phyloP scores from a whole-genome alignment of 2,888 invertebrate genomes.

The Macrosiphum euphorbiae region DNA sequence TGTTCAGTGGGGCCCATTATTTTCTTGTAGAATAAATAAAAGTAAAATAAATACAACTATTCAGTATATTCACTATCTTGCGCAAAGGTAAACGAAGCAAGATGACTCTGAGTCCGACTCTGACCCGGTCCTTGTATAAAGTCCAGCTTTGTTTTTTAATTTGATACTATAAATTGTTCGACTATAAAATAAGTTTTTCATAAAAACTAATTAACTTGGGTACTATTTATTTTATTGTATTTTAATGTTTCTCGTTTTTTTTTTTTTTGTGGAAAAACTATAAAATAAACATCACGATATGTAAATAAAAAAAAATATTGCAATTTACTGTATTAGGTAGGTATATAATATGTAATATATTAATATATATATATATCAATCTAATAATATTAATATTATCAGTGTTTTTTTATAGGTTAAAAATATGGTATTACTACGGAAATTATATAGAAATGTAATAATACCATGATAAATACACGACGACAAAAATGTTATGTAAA shows the following conservation, averaged over 20 bases:
- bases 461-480: neutral
- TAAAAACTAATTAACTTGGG: neutral
- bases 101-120: neutral
- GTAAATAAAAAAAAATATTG: neutral
- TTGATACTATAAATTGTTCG: neutral
- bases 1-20: too few species aligned
- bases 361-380: too few species aligned
- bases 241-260: neutral
- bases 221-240: neutral
- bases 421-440: neutral
- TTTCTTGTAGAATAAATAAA: too few species aligned
- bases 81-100: neutral
- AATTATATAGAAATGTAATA: neutral
- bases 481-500: neutral
- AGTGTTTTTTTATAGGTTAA: neutral
- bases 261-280: neutral
- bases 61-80: neutral
- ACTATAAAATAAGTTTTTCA: neutral
- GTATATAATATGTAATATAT: neutral
- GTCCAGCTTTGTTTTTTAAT: neutral
- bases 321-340: neutral
- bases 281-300: neutral
- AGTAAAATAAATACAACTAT: too few species aligned
- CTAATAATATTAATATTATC: neutral
- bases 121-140: neutral